Conservation (phyloP, 1,140 invertebrate genomes). For the Hylyphantes graminicola region DNA sequence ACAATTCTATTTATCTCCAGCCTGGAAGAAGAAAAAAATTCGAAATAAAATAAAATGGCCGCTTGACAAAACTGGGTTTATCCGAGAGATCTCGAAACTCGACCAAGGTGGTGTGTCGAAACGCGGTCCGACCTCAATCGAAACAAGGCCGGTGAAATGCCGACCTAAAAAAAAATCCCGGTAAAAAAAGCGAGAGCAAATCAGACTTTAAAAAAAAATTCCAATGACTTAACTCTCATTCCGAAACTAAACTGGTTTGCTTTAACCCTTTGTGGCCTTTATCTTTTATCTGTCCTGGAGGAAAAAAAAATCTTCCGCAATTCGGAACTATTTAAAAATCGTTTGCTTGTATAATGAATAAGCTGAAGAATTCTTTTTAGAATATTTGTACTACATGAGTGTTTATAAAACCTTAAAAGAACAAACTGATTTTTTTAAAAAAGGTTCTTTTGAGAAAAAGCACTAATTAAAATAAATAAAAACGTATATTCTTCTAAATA, state of each 20-base stretch:
- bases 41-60: too few species aligned
- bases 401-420: too few species aligned
- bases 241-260: conserved; percentile 26
- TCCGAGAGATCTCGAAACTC: background rate
- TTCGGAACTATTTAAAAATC: conserved; percentile 36
- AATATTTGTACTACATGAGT: too few species aligned
- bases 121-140: conserved; percentile 32
- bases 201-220: conserved; percentile 29
- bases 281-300: too few species aligned
- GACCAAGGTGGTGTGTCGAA: conserved; percentile 45
- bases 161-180: conserved; percentile 28
- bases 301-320: conserved; percentile 40
- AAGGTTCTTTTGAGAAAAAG: too few species aligned
- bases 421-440: too few species aligned
- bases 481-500: too few species aligned
- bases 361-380: background rate
- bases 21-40: too few species aligned
- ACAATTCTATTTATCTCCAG: too few species aligned
- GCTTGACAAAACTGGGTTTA: conserved; percentile 11
- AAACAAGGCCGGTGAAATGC: conserved; percentile 42
- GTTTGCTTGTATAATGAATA: too few species aligned
- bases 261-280: background rate
- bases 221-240: conserved; percentile 28
- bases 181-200: background rate
- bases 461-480: too few species aligned